Conservation (phyloP, 2,888 invertebrate species). For the Nomada ruficornis region DNA sequence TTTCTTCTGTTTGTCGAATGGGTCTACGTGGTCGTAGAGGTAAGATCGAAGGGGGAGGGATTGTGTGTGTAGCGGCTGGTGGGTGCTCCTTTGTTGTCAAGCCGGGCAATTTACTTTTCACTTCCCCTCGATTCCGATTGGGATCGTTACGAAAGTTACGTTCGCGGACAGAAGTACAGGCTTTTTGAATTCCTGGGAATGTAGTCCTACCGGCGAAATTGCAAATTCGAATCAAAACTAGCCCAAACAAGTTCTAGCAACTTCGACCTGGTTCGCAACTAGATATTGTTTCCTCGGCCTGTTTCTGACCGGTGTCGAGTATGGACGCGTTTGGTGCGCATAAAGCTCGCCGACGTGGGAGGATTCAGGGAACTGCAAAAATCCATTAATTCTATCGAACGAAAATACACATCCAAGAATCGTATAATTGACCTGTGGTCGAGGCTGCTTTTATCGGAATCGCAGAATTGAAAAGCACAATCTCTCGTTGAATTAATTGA, state of each 20-base stretch:
- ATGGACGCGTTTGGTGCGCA: background rate
- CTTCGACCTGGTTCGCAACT: background rate
- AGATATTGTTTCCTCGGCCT: background rate
- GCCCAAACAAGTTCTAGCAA: background rate
- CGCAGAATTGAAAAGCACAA: background rate
- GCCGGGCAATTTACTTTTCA: background rate
- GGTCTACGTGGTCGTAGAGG: background rate
- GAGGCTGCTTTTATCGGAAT: background rate
- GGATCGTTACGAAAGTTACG: background rate
- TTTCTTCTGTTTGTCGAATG: background rate
- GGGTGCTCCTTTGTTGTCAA: too few species aligned
- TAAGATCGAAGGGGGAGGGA: background rate
- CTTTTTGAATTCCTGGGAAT: background rate
- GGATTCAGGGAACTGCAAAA: background rate
- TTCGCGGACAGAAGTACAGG: background rate
- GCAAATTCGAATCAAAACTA: background rate
- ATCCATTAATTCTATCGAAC: background rate
- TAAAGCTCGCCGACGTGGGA: background rate
- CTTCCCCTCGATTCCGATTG: background rate
- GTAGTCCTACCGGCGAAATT: background rate
- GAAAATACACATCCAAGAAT: background rate
- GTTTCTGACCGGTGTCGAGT: background rate
- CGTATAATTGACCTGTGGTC: slow-evolving; percentile 1
- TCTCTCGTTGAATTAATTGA: slow-evolving; percentile 12
- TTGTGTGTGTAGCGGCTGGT: background rate